phyloP scores from a whole-genome alignment of 2,113 vertebrate species.

The Colossoma macropomum region DNA sequence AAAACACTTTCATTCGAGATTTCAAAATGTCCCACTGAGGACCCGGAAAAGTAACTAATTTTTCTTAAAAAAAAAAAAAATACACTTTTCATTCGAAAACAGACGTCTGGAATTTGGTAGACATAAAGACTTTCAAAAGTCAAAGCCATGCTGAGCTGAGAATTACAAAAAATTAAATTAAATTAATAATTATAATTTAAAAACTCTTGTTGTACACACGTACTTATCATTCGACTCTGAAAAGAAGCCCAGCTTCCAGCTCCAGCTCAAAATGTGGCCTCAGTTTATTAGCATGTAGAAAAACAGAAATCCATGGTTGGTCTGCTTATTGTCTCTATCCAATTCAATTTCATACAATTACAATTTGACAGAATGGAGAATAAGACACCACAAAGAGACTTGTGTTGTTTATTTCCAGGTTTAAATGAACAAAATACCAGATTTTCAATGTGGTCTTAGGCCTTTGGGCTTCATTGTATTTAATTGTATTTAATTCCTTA shows the following conservation, averaged over 20 bases:
- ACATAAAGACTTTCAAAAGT: constrained; percentile 16
- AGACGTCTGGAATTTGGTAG: neutral
- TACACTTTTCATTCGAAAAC: neutral
- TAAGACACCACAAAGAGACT: too few species aligned
- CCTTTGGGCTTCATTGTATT: too few species aligned
- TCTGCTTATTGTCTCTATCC: neutral
- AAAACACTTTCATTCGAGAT: neutral
- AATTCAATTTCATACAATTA: constrained; percentile 1
- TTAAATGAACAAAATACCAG: too few species aligned
- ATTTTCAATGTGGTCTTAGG: too few species aligned
- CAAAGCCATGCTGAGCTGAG: constrained; percentile 21
- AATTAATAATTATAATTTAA: neutral
- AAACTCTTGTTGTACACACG: too few species aligned
- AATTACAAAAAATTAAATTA: constrained; percentile 38
- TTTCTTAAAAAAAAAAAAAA: too few species aligned
- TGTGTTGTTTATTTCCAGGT: too few species aligned
- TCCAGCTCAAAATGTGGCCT: neutral
- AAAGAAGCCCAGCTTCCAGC: neutral
- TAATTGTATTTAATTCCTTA: too few species aligned
- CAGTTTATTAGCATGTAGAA: neutral
- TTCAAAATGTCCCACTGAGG: constrained; percentile 17
- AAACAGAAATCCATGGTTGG: neutral
- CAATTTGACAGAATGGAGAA: neutral
- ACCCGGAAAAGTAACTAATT: neutral
- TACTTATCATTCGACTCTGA: neutral